These are phyloP conservation scores for Zootermopsis nevadensis DNA, from an alignment of 2,888 invertebrate species.

Conservation along the genomic window DNA sequence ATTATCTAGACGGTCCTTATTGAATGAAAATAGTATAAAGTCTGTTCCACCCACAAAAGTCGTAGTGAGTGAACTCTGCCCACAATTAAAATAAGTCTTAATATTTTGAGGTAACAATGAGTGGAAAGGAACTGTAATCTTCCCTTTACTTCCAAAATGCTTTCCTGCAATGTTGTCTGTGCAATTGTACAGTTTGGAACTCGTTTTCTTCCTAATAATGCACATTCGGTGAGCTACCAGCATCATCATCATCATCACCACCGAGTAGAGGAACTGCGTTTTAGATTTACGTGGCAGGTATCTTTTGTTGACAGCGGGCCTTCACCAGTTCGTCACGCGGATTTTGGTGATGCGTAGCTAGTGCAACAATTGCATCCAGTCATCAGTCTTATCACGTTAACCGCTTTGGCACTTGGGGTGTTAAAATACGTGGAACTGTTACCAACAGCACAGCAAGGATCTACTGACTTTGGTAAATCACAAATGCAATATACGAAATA, in stretches of 20 bases:
- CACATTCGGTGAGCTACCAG: neutral
- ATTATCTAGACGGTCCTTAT: too few species aligned
- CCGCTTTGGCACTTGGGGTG: neutral
- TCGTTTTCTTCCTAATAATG: neutral
- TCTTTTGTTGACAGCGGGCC: neutral
- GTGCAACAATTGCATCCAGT: neutral
- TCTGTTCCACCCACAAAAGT: neutral
- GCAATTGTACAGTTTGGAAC: conserved; percentile 16
- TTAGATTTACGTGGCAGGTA: conserved; percentile 18
- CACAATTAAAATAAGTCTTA: neutral
- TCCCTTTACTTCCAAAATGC: conserved; percentile 16
- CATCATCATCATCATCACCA: neutral
- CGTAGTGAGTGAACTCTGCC: neutral
- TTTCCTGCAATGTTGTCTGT: conserved; percentile 17
- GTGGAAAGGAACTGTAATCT: neutral
- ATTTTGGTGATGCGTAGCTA: neutral
- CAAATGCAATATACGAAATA: neutral
- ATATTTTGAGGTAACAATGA: neutral
- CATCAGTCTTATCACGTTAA: neutral
- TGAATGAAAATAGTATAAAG: too few species aligned
- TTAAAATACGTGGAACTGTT: neutral
- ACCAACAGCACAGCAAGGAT: neutral
- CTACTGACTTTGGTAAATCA: neutral
- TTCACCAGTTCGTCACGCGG: neutral
- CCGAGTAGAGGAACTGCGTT: neutral